Conservation (phyloP, 1,140 invertebrate genomes). For the Daktulosphaira vitifoliae region DNA sequence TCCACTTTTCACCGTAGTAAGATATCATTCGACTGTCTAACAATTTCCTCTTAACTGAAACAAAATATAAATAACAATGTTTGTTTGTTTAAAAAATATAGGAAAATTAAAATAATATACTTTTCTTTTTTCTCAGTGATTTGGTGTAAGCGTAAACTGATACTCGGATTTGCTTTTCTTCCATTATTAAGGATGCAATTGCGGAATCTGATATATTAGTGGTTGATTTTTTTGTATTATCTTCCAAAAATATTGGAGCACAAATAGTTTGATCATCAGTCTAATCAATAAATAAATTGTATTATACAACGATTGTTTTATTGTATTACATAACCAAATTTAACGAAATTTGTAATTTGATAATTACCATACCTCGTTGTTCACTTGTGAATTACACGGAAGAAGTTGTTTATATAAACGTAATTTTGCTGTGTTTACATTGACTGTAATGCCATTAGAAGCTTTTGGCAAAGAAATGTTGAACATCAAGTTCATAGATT, state of each 20-base stretch:
- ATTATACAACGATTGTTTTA: too few relatives aligned
- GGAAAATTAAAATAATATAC: not conserved
- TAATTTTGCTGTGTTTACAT: conserved; percentile 44
- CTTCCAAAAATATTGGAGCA: not conserved
- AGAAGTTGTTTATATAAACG: conserved; percentile 5
- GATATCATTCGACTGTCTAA: conserved; percentile 50
- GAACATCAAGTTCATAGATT: conserved; percentile 51
- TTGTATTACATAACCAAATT: too few relatives aligned
- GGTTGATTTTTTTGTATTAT: not conserved
- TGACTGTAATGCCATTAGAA: conserved; percentile 40
- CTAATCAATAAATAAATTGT: not conserved
- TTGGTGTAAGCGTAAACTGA: conserved; percentile 4
- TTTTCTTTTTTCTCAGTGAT: conserved; percentile 3
- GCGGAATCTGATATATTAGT: not conserved
- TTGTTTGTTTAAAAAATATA: too few relatives aligned
- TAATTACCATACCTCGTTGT: conserved; percentile 13
- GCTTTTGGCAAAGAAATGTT: conserved; percentile 46
- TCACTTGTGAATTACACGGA: not conserved
- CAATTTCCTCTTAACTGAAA: conserved; percentile 48
- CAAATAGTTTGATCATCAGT: conserved; percentile 2
- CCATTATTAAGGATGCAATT: not conserved
- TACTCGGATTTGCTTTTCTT: conserved; percentile 17
- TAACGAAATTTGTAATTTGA: too few relatives aligned
- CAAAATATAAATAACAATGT: conserved; percentile 40
- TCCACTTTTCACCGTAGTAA: conserved; percentile 42